Evolutionary conservation across 2,797 vertebrate species (phyloP), one percentile per base, ranked within the genome.

Genomic region (Phrynocephalus forsythii): DNA sequence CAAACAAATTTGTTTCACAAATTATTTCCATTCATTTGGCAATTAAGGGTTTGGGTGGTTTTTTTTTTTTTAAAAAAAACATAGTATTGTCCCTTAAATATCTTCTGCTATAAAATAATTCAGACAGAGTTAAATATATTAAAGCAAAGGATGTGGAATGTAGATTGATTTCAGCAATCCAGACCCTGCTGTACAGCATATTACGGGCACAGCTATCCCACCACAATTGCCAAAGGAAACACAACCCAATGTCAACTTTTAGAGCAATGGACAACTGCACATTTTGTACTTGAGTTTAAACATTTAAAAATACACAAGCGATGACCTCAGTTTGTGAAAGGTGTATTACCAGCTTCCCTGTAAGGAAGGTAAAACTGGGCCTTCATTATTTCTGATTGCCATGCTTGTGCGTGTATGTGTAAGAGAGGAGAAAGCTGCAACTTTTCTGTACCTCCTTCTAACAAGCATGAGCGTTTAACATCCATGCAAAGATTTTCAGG

Each of bases 101-200:
- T 86, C 79, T 18, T 93, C 93, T 86, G 89, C 68, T 33, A 90
- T 80, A 89, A 94, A 95, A 91, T 85, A 84, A 89, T 30, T 89
- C 94, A 95, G 90, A 88, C 84, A 28, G 28, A 88, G 82, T 86
- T 87, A 91, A 69, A 90, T 91, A 91, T 83, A 44, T 90, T 90
- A 83, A 82, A 87, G 90, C 89, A 91, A 92, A 92, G n/a, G 24
- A 81, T 66, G 80, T 44, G 10, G 10, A 50, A 11, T 72, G 52
- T 18, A 82, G 13, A 68, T 38, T 44, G 33, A 52, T 38, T 5
- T 75, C 30, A 30, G 56, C 24, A 76, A 18, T 18, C 63, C 24
- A 38, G 52, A 33, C 13, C 63, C 63, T 11, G 15, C 52, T 69
- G 10, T 10, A 9, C 44, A 52, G 28, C 66, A 52, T 30, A 3